phyloP scores from a whole-genome alignment of 2,113 vertebrate genomes.

The Gymnarchus niloticus region DNA sequence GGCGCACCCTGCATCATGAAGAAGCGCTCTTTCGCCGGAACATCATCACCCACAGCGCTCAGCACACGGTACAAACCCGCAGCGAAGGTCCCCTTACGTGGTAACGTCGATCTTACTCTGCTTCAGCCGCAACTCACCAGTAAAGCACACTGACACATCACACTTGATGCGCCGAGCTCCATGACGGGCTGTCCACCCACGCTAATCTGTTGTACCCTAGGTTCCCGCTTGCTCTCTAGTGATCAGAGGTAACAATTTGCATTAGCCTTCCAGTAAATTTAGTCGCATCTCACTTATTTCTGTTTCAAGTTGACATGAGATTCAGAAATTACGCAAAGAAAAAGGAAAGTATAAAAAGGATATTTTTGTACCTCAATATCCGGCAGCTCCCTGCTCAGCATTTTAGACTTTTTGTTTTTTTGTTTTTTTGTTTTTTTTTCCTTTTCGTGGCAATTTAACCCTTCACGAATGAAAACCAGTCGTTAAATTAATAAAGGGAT shows the following conservation, averaged over 20 bases:
- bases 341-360: neutral
- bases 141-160: neutral
- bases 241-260: neutral
- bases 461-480: slow-evolving; percentile 5
- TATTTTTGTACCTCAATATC: slow-evolving; percentile 68
- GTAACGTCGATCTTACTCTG: neutral
- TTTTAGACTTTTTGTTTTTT: slow-evolving; percentile 40
- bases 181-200: slow-evolving; percentile 5
- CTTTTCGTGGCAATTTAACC: slow-evolving; percentile 7
- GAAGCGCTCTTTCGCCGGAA: too few species aligned
- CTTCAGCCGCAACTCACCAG: neutral
- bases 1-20: too few species aligned
- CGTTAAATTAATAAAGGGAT: neutral
- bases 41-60: too few species aligned
- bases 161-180: neutral
- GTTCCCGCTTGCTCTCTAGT: neutral
- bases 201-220: neutral
- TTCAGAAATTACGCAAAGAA: neutral
- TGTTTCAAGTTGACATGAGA: neutral
- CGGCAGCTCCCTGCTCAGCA: slow-evolving; percentile 64
- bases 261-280: neutral
- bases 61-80: too few species aligned
- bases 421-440: too few species aligned
- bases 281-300: neutral
- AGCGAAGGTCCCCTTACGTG: too few species aligned